phyloP scores from a whole-genome alignment of 1,140 invertebrate genomes.

The Ips typographus region DNA sequence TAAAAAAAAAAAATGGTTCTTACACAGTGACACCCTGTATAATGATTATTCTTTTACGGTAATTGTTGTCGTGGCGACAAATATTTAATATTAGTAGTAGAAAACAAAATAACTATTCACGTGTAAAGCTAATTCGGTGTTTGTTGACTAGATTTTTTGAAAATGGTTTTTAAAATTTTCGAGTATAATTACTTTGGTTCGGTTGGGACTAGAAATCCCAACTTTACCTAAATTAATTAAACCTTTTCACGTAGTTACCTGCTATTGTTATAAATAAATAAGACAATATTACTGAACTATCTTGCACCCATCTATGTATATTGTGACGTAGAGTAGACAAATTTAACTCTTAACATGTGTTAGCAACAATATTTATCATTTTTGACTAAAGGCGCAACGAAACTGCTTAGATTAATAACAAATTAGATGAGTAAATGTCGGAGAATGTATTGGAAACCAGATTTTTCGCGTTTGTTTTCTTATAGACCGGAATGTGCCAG shows the following conservation, averaged over 20 bases:
- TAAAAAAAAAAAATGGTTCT: too few relatives aligned
- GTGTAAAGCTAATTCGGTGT: slow-evolving; percentile 33
- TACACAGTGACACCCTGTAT: too few relatives aligned
- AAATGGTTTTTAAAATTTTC: too few relatives aligned
- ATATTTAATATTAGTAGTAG: too few relatives aligned
- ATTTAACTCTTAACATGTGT: not conserved
- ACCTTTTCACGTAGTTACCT: slow-evolving; percentile 1
- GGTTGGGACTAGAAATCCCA: not conserved
- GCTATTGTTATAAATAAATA: slow-evolving; percentile 1
- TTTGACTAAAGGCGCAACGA: not conserved
- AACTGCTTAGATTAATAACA: not conserved
- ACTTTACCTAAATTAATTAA: slow-evolving; percentile 1
- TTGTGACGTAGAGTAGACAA: slow-evolving; percentile 19
- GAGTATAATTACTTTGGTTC: too few relatives aligned
- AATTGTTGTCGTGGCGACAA: slow-evolving; percentile 12
- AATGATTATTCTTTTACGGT: too few relatives aligned
- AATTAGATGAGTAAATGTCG: too few relatives aligned
- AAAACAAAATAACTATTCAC: not conserved
- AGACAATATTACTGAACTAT: slow-evolving; percentile 23
- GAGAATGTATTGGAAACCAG: too few relatives aligned
- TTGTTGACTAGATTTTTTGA: slow-evolving; percentile 1
- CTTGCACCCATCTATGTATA: slow-evolving; percentile 16
- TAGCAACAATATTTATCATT: not conserved
- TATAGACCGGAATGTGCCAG: too few relatives aligned
- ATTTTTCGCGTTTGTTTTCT: too few relatives aligned